Percentiles rank a stretch among this genome's conserved stretches.
These are phyloP conservation scores for Drosophila seguyi DNA, from an alignment of 1,140 invertebrate genomes.

Conservation along the genomic window DNA sequence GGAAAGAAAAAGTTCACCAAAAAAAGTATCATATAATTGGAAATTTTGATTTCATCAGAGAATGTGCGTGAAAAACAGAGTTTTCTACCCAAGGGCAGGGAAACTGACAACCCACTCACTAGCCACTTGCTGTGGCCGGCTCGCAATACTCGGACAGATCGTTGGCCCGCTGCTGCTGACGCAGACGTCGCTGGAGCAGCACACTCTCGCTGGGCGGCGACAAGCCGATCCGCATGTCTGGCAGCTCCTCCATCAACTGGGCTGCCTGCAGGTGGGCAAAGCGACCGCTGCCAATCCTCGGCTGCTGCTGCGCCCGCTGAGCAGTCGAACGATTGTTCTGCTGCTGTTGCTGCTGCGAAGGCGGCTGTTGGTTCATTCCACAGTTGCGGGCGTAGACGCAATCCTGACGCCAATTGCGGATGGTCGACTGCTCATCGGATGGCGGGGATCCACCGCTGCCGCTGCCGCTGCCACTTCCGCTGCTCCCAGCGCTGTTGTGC, in stretches of 20 bases:
- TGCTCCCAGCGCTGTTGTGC: slow-evolving; percentile 43
- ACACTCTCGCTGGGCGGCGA: slow-evolving; percentile 94
- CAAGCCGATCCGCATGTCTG: slow-evolving; percentile 88
- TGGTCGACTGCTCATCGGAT: slow-evolving; percentile 71
- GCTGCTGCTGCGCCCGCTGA: slow-evolving; percentile 47
- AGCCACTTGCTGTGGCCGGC: slow-evolving; percentile 78
- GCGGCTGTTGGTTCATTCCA: slow-evolving; percentile 53
- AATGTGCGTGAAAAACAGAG: slow-evolving; percentile 53
- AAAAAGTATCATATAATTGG: slow-evolving; percentile 30
- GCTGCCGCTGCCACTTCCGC: slow-evolving; percentile 54
- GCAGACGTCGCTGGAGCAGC: slow-evolving; percentile 91
- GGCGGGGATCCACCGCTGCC: slow-evolving; percentile 73
- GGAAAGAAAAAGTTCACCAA: slow-evolving; percentile 8
- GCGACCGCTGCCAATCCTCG: slow-evolving; percentile 66
- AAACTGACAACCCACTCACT: slow-evolving; percentile 14
- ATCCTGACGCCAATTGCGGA: slow-evolving; percentile 83
- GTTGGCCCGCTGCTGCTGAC: slow-evolving; percentile 60
- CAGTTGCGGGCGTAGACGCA: slow-evolving; percentile 69
- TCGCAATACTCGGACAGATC: slow-evolving; percentile 75
- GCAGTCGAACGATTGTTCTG: slow-evolving; percentile 23
- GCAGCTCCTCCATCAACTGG: slow-evolving; percentile 64
- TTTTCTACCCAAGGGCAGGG: slow-evolving; percentile 5
- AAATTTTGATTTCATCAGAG: slow-evolving; percentile 37
- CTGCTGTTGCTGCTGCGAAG: slow-evolving; percentile 41
- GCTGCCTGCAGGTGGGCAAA: slow-evolving; percentile 56